These are phyloP conservation scores for Drosophila mercatorum DNA, from an alignment of 2,888 invertebrate genomes.

Conservation along the genomic window DNA sequence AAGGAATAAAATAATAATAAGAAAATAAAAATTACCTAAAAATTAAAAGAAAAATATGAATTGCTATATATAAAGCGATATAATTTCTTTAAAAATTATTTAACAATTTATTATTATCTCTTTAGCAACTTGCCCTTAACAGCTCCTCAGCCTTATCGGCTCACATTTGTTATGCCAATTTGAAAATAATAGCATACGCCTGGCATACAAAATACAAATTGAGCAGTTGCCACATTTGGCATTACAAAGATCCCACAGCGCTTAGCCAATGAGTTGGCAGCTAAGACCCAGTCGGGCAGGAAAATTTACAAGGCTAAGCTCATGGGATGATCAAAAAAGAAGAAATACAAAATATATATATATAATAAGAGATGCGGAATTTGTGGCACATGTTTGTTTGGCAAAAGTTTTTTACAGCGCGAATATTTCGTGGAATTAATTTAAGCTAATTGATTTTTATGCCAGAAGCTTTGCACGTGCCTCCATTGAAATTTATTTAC, in stretches of 20 bases:
- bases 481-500: slow-evolving; percentile 31
- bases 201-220: slow-evolving; percentile 63
- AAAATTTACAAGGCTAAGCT: slow-evolving; percentile 67
- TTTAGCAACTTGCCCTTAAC: neutral
- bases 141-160: slow-evolving; percentile 16
- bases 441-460: slow-evolving; percentile 73
- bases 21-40: no score
- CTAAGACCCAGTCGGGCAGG: slow-evolving; percentile 46
- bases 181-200: slow-evolving; percentile 4
- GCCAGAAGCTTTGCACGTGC: slow-evolving; percentile 60
- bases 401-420: slow-evolving; percentile 43
- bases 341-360: neutral
- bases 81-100: no score
- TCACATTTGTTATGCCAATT: slow-evolving; percentile 25
- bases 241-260: slow-evolving; percentile 58
- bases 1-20: no score
- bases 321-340: slow-evolving; percentile 27
- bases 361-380: slow-evolving; percentile 19
- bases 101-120: no score
- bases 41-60: no score
- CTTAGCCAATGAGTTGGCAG: slow-evolving; percentile 58
- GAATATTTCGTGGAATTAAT: slow-evolving; percentile 67
- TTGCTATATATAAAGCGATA: no score
- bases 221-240: slow-evolving; percentile 70
- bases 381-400: slow-evolving; percentile 43